Evolutionary conservation across 2,113 vertebrate species (phyloP), one percentile per base, ranked within the genome.

Genomic region (Pithys albifrons): DNA sequence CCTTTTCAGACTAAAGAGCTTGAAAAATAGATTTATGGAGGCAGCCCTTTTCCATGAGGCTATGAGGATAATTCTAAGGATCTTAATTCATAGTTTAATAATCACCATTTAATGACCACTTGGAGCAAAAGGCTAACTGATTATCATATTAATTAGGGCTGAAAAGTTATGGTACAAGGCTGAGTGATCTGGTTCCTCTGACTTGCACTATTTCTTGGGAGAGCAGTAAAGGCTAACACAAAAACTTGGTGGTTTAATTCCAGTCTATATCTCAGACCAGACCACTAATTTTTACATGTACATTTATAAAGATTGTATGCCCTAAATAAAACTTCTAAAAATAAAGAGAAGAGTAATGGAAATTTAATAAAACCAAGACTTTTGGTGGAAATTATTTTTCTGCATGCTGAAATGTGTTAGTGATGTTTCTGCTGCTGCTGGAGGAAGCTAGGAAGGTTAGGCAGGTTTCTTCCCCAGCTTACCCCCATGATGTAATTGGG

Each of bases 401-500:
- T 72, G 18, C 43, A 46, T 27, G 41, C 23, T 57, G 39, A 62
- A 64, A 48, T 59, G 6, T 37, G 19, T 46, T 25, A 54, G 0
- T 10, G 24, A 20, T 67, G 4, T 62, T 80, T 83, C 39, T 46
- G 27, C 19, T 27, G 27, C 28, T 43, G 48, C 57, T 81, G 55
- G 37, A 58, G 76, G 67, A 62, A 57, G 41, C n/a, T 76, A 46
- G 4, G 2, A 79, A 33, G 33, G 19, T 14, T 28, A 64, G 46
- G 52, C 27, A 65, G 45, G 29, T 43, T 91, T 33, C 31, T 49
- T 80, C 33, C 12, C 45, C 58, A 80, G 24, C 41, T 85, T 12
- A 41, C 2, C 12, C 16, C 29, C 28, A 10, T 1, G 2, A 48
- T 0, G 1, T 73, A 79, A 58, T 12, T 1, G 0, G 20, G 25